These are phyloP conservation scores for Pelmatolapia mariae DNA, from an alignment of 2,113 vertebrate species.

Conservation along the genomic window DNA sequence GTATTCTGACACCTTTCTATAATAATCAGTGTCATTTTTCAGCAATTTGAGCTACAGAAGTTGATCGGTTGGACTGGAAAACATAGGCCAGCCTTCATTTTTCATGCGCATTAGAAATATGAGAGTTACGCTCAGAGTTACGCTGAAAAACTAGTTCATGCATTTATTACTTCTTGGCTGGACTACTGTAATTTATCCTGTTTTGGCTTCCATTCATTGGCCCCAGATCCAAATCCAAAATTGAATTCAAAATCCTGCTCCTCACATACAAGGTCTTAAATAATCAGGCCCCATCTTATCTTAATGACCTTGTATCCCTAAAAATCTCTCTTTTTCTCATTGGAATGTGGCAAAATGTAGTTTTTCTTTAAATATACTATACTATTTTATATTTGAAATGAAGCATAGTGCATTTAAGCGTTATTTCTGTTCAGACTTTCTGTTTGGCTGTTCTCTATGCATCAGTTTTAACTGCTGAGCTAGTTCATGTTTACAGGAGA, in stretches of 20 bases:
- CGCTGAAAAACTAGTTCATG: background rate
- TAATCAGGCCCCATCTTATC: background rate
- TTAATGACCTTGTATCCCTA: background rate
- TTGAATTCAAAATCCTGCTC: background rate
- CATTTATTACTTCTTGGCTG: background rate
- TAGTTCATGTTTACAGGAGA: background rate
- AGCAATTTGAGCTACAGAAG: background rate
- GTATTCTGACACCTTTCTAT: background rate
- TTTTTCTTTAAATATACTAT: background rate
- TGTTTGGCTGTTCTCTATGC: background rate
- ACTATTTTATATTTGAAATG: background rate
- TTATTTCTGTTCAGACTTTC: background rate
- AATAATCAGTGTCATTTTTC: background rate
- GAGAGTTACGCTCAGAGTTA: background rate
- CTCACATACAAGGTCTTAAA: background rate
- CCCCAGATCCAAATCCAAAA: background rate
- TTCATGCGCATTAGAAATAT: background rate
- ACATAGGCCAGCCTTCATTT: background rate
- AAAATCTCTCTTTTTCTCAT: background rate
- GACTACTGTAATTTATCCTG: accelerated
- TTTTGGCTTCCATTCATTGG: background rate
- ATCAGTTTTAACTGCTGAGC: background rate
- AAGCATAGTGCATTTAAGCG: background rate
- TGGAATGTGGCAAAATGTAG: background rate
- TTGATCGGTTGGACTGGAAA: background rate